Base-by-base conservation (phyloP, 2,888 invertebrate species). In the Macropis europaea region DNA sequence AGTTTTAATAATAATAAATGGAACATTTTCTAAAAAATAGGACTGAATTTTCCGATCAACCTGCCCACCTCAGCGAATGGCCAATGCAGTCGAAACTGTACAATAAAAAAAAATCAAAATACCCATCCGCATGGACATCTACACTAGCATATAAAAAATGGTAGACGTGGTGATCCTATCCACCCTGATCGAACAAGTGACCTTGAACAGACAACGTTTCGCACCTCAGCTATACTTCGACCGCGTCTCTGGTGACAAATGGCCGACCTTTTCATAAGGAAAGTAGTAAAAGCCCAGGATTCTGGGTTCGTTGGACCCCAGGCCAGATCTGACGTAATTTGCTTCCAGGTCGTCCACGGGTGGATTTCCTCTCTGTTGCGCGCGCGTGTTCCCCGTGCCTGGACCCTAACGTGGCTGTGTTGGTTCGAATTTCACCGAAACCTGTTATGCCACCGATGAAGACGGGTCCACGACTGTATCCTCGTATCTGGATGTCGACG, bases 301-400 rank as follows among this genome's bases (percentile, higher is more conserved):
- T 72, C 81, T 67, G 80, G 47, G 80, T 80, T 80, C 80, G 81
- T 81, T 80, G 80, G 80, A 80, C 80, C 78, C 81, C 76, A 63
- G 72, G 72, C 57, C 70, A n/a, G 78, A 77, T 76, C 81, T 80
- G 80, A 80, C 78, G 80, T 80, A 80, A 80, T 80, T 78, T 76
- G 81, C 67, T 81, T 77, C 76, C 79, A 81, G 81, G 81, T 81
- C 80, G 62, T 75, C 77, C 80, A 79, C 77, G 81, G 75, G 77
- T 80, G 77, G 73, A 80, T 80, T 81, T 80, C 81, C 78, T 81
- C 78, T 78, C 63, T 66, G 76, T 73, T 70, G 32, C 57, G 61
- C 67, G 59, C 57, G 52, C 61, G 69, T 50, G 52, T 52, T 42
- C 50, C 32, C 50, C 45, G 52, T 52, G 36, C 50, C 32, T 45